Percentiles rank a stretch among this genome's conserved stretches.
phyloP scores from a whole-genome alignment of 2,888 invertebrate species.

The Isoperla grammatica region DNA sequence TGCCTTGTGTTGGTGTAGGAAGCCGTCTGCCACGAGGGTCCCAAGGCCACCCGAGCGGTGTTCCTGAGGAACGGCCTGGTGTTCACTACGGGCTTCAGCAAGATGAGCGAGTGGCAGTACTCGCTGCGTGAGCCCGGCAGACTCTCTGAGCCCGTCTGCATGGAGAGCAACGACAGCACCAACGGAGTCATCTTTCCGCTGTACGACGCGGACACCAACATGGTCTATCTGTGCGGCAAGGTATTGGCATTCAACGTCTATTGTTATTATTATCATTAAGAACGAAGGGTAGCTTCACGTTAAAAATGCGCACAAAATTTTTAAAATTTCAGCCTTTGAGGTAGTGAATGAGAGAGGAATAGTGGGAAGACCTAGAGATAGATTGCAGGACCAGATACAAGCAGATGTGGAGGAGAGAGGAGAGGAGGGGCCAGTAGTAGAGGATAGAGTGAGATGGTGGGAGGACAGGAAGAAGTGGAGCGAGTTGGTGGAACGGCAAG shows the following conservation, averaged over 20 bases:
- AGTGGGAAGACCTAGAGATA: too few relatives aligned
- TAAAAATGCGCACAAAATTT: too few relatives aligned
- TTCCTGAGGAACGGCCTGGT: slow-evolving; percentile 86
- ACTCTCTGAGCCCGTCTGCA: slow-evolving; percentile 79
- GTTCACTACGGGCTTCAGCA: slow-evolving; percentile 95
- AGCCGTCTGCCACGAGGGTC: slow-evolving; percentile 86
- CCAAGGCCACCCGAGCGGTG: slow-evolving; percentile 86
- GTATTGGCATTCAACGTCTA: slow-evolving; percentile 37
- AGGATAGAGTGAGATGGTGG: too few relatives aligned
- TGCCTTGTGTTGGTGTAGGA: slow-evolving; percentile 48
- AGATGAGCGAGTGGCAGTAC: slow-evolving; percentile 97
- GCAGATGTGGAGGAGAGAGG: too few relatives aligned
- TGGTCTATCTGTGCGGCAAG: slow-evolving; percentile 93
- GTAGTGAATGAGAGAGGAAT: too few relatives aligned
- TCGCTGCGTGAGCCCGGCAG: slow-evolving; percentile 88
- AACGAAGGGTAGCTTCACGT: too few relatives aligned
- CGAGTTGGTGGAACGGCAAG: too few relatives aligned
- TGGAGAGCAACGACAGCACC: slow-evolving; percentile 89
- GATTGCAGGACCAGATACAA: too few relatives aligned
- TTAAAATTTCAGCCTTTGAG: too few relatives aligned
- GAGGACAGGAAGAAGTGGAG: too few relatives aligned
- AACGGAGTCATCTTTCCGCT: slow-evolving; percentile 97
- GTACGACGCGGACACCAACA: slow-evolving; percentile 93
- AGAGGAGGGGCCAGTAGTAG: too few relatives aligned
- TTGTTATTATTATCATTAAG: too few relatives aligned